phyloP scores from a whole-genome alignment of 2,113 vertebrate genomes.

The Mormoops blainvillei region DNA sequence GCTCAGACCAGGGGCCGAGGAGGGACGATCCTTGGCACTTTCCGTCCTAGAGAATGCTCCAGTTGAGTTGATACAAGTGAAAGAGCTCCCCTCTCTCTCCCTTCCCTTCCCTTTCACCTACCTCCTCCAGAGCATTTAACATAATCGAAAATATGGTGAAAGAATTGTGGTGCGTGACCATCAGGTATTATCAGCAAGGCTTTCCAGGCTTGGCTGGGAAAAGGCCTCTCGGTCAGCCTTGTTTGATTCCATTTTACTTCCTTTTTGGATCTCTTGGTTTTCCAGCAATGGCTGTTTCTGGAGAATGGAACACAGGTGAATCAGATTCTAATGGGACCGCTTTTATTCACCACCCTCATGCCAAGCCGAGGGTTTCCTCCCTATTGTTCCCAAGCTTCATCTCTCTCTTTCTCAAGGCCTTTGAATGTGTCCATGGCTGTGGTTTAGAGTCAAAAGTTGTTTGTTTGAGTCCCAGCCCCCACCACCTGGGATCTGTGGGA shows the following conservation, averaged over 20 bases:
- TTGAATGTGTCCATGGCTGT: not conserved
- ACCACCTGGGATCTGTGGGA: not conserved
- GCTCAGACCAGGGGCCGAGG: constrained; percentile 53
- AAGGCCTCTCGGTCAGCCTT: constrained; percentile 39
- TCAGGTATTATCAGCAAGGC: not conserved
- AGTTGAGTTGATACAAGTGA: constrained; percentile 57
- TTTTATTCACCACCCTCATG: not conserved
- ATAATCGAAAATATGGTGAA: constrained; percentile 37
- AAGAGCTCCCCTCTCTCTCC: constrained; percentile 20
- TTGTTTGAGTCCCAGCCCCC: not conserved
- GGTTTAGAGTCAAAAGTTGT: not conserved
- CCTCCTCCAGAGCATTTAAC: not conserved
- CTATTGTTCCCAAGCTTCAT: not conserved
- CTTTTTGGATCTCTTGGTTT: not conserved
- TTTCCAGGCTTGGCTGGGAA: constrained; percentile 20
- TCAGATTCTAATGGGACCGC: not conserved
- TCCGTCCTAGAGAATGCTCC: constrained; percentile 58
- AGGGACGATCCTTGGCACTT: constrained; percentile 68
- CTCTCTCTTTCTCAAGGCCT: not conserved
- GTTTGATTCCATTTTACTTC: constrained; percentile 40
- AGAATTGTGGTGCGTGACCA: constrained; percentile 45
- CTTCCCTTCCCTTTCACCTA: not conserved
- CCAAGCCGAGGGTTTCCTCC: not conserved
- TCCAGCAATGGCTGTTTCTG: not conserved
- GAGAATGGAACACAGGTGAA: not conserved